Percentiles rank a stretch among this genome's conserved stretches.
Conservation (phyloP, 1,140 invertebrate genomes). For the Dinoponera quadriceps region DNA sequence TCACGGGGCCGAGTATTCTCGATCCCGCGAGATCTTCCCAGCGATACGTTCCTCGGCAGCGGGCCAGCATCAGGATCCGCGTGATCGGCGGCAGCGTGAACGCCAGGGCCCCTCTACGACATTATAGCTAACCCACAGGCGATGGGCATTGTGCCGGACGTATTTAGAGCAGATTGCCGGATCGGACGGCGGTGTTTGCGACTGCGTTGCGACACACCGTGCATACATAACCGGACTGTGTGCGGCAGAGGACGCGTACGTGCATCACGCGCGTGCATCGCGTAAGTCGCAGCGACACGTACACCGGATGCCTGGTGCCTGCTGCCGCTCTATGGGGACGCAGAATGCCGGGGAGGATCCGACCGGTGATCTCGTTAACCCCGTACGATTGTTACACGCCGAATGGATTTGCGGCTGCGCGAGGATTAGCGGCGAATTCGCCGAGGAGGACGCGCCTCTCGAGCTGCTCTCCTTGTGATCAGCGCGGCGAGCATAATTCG, state of each 20-base stretch:
- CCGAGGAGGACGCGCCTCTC: neutral
- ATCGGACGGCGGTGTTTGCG: slow-evolving; percentile 70
- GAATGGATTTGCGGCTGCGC: slow-evolving; percentile 80
- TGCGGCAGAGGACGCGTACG: neutral
- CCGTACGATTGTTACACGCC: slow-evolving; percentile 76
- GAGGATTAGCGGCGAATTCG: slow-evolving; percentile 71
- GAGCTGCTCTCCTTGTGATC: neutral
- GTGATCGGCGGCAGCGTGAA: neutral
- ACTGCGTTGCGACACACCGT: slow-evolving; percentile 56
- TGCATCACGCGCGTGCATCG: slow-evolving; percentile 31
- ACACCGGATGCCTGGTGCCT: slow-evolving; percentile 70
- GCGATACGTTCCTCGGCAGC: neutral
- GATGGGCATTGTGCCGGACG: slow-evolving; percentile 71
- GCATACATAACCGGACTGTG: slow-evolving; percentile 63
- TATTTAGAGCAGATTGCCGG: slow-evolving; percentile 81
- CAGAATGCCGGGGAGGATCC: slow-evolving; percentile 70
- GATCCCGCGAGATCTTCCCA: slow-evolving; percentile 21
- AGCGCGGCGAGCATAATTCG: too few species aligned
- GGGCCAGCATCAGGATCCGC: neutral
- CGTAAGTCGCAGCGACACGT: slow-evolving; percentile 67
- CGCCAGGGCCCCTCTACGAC: slow-evolving; percentile 23
- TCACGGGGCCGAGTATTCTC: slow-evolving; percentile 34
- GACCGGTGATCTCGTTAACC: slow-evolving; percentile 79
- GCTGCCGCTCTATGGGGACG: slow-evolving; percentile 6
- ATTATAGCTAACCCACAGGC: slow-evolving; percentile 20